Base-by-base conservation (phyloP, 2,113 vertebrate genomes). In the Pteruthius melanotis region DNA sequence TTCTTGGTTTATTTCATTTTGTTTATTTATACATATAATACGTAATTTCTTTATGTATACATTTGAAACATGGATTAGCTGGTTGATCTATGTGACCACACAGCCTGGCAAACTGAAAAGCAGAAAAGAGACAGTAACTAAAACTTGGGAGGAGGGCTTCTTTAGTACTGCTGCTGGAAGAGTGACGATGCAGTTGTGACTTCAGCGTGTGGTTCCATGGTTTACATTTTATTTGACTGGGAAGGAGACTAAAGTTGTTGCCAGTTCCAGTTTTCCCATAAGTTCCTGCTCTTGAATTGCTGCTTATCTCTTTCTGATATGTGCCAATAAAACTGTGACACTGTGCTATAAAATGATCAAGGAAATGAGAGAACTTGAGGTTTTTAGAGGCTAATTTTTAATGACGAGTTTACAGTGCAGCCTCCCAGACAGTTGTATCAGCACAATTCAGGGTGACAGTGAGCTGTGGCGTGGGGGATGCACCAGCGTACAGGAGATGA, bases 311-410 rank as follows among this genome's bases (percentile, higher is more conserved):
- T 92, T 77, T 78, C 80, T 91, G 65, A 75, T 68, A 56, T 47
- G 24, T 81, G 60, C 86, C 68, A 75, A 59, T 91, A 82, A 89
- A 95, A 52, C 80, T 13, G 35, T 81, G 57, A 86, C 76, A 17
- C 59, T 23, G 13, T 2, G 5, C 80, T 64, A 63, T 92, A 75
- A 93, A 92, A 81, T 20, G 30, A 52, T 56, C 52, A 75, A 87
- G 86, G 80, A 92, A 97, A 94, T 78, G 72, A 94, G 76, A 94
- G 80, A 90, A 90, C 47, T 37, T 78, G 72, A 78, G 80, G 52
- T n/a, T 63, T 95, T 93, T 39, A 64, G 86, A 71, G 56, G 60
- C 56, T 87, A 75, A 81, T 92, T 97, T 93, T 87, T 87, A 71
- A 47, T 15, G 39, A 74, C 52, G 77, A 84, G 76, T 87, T 92